phyloP scores from a whole-genome alignment of 2,888 invertebrate genomes.

The Eristalis arbustorum region DNA sequence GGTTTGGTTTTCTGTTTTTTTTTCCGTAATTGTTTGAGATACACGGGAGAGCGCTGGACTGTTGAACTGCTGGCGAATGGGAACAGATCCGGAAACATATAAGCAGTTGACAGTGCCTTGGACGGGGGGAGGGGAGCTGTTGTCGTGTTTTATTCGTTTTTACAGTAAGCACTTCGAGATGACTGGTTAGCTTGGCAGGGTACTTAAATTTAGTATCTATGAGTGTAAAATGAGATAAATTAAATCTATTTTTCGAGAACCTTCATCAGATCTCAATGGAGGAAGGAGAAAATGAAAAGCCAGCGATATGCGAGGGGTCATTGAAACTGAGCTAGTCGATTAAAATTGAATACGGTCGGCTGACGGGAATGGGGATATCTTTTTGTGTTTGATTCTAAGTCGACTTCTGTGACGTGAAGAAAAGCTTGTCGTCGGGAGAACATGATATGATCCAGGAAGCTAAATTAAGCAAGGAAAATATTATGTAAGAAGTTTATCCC shows the following conservation, averaged over 20 bases:
- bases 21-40: slow-evolving; percentile 49
- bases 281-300: background rate
- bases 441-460: too few relatives aligned
- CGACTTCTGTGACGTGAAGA: too few relatives aligned
- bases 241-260: background rate
- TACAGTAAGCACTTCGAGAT: background rate
- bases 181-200: background rate
- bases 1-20: slow-evolving; percentile 31
- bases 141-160: background rate
- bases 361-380: background rate
- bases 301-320: background rate
- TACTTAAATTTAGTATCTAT: background rate
- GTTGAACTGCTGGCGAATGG: background rate
- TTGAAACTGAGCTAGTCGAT: background rate
- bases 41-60: slow-evolving; percentile 11
- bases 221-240: background rate
- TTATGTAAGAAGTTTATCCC: too few relatives aligned
- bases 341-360: background rate
- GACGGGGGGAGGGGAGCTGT: background rate
- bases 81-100: background rate
- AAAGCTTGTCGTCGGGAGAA: too few relatives aligned
- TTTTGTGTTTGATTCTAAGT: too few relatives aligned
- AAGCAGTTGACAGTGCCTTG: background rate
- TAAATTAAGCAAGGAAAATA: too few relatives aligned
- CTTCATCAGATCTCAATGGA: background rate